These are phyloP conservation scores for Alentia gelatinosa DNA, from an alignment of 2,888 invertebrate species.

Conservation along the genomic window DNA sequence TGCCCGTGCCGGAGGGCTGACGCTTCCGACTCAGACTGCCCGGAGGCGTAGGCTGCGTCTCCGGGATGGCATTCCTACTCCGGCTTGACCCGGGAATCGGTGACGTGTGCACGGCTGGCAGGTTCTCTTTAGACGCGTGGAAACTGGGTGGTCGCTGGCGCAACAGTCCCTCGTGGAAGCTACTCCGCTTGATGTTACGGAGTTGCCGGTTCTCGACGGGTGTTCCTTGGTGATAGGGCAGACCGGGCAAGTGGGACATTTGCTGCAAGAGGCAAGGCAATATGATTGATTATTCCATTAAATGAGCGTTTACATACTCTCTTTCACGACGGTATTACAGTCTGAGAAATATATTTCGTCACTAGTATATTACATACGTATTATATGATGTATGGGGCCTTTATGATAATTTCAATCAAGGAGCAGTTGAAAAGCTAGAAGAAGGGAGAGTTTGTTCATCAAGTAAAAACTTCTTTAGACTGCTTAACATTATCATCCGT, in stretches of 20 bases:
- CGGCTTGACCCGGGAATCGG: conserved; percentile 42
- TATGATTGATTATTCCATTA: not conserved
- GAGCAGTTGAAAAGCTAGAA: too few species aligned
- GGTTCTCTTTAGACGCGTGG: conserved; percentile 51
- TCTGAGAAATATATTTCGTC: too few species aligned
- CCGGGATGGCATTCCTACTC: too few species aligned
- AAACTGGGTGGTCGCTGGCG: conserved; percentile 44
- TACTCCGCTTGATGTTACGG: conserved; percentile 54
- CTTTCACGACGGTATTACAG: too few species aligned
- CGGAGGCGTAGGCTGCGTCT: conserved; percentile 70
- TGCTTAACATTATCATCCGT: too few species aligned
- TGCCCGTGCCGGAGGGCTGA: conserved; percentile 61
- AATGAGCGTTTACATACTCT: too few species aligned
- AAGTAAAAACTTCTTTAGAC: too few species aligned
- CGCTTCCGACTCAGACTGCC: conserved; percentile 75
- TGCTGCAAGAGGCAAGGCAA: not conserved
- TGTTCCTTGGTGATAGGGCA: conserved; percentile 63
- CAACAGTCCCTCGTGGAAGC: conserved; percentile 51
- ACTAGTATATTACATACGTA: too few species aligned
- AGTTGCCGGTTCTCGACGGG: conserved; percentile 62
- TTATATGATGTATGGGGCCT: too few species aligned
- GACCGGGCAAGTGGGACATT: not conserved
- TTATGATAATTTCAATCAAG: too few species aligned
- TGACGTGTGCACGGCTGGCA: conserved; percentile 9
- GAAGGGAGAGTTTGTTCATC: too few species aligned